Evolutionary conservation across 92 coral and sea anemone genomes (phyloP).

Genomic region (Pocillopora meandrina): DNA sequence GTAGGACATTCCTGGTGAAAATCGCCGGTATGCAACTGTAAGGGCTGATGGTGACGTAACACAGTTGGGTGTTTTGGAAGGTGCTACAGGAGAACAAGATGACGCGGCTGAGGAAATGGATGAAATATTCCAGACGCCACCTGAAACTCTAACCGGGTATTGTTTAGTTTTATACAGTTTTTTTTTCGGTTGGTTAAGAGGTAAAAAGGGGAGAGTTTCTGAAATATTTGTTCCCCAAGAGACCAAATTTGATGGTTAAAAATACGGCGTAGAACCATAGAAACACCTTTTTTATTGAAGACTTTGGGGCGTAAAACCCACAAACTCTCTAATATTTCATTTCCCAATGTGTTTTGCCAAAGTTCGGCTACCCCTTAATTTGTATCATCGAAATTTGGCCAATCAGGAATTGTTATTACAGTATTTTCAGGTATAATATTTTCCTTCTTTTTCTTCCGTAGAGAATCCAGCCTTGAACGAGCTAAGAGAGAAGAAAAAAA

Average conservation of each 20-base stretch:
- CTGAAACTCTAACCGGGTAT: constrained; percentile 14
- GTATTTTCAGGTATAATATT: not conserved
- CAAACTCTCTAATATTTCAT: too few relatives aligned
- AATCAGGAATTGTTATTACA: not conserved
- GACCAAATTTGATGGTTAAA: too few relatives aligned
- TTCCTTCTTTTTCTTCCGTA: constrained; percentile 2
- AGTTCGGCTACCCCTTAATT: too few relatives aligned
- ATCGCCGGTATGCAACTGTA: constrained; percentile 2
- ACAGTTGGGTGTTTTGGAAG: not conserved
- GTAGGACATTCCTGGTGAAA: constrained; percentile 32
- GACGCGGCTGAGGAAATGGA: constrained; percentile 43
- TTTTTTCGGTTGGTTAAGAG: not conserved
- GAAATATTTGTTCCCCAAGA: too few relatives aligned
- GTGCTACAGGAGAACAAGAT: constrained; percentile 25
- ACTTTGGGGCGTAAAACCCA: too few relatives aligned
- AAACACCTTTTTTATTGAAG: too few relatives aligned
- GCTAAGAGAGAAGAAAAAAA: constrained; percentile 64
- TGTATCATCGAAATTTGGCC: too few relatives aligned
- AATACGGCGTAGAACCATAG: too few relatives aligned
- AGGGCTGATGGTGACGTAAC: not conserved
- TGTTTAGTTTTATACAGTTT: not conserved
- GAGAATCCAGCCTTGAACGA: constrained; percentile 47
- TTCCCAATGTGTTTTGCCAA: too few relatives aligned
- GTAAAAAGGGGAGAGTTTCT: not conserved
- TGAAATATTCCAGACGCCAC: constrained; percentile 30